phyloP scores from a whole-genome alignment of 2,113 vertebrate species.

The Mustelus asterias region DNA sequence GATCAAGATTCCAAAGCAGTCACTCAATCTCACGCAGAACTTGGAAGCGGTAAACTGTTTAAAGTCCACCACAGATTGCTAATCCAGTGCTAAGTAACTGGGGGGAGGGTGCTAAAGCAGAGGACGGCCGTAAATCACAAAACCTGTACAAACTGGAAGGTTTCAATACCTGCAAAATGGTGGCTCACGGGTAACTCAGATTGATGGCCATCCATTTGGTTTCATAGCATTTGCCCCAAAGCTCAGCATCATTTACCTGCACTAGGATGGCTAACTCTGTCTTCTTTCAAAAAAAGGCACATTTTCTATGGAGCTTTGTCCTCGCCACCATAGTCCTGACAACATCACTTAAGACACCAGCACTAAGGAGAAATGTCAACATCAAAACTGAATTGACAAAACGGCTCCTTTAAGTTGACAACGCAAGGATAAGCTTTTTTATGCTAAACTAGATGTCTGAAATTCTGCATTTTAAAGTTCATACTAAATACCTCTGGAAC shows the following conservation, averaged over 20 bases:
- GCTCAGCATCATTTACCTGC: not conserved
- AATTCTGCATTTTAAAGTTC: not conserved
- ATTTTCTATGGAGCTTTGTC: not conserved
- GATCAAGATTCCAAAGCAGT: not conserved
- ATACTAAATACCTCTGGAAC: not conserved
- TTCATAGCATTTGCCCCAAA: not conserved
- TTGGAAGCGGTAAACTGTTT: not conserved
- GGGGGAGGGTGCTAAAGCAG: not conserved
- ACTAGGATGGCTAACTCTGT: not conserved
- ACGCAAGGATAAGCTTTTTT: not conserved
- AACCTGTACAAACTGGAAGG: not conserved
- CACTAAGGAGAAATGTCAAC: not conserved
- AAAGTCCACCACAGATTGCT: not conserved
- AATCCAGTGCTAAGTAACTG: not conserved
- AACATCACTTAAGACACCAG: not conserved
- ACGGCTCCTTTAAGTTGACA: not conserved
- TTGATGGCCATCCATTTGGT: not conserved
- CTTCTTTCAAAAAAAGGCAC: not conserved
- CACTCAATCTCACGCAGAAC: slow-evolving; percentile 10
- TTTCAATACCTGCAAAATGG: not conserved
- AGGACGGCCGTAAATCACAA: not conserved
- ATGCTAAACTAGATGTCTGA: not conserved
- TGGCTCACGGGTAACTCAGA: not conserved
- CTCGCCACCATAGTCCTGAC: too few relatives aligned
- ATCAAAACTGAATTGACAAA: not conserved